Base-by-base conservation (phyloP, 2,113 vertebrate genomes). In the Tachysurus vachellii region DNA sequence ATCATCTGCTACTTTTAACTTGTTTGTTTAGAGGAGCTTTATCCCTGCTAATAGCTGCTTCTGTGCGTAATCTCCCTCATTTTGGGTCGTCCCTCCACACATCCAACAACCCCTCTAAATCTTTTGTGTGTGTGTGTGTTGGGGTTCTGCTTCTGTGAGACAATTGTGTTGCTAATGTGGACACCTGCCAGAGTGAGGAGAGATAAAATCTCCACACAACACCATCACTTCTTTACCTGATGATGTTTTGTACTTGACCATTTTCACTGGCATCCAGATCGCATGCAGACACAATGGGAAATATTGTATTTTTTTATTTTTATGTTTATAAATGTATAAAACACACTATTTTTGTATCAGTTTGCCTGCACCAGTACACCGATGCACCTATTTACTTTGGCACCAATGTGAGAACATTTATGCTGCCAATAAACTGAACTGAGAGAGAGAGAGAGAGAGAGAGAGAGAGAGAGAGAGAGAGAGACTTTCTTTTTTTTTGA, bases 21-120 rank as follows among this genome's bases (percentile, higher is more conserved):
- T 94, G 92, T 96, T 95, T 96, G 94, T 95, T 95, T 95, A 94
- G 94, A 94, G 93, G 92, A 95, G 93, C 93, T 92, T 95, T 94
- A 95, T 94, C 95, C 93, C 90, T 84, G 91, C 93, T 95, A 95
- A 95, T 95, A 94, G 94, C 94, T 93, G 94, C 93, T 94, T 95
- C 89, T 93, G 91, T 93, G 91, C 91, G 92, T 96, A 96, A 95
- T 95, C 95, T 93, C 92, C 91, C 92, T 91, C 93, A 93, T 92
- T 92, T 93, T 93, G 91, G 90, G 92, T 91, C 53, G 44, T 62
- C 87, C 92, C 93, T 90, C 91, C 90, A 89, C 91, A 91, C 92
- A 90, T 26, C 90, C 91, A 36, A 91, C 90, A 86, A 89, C 91
- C 88, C 88, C 92, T 95, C 92, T 93, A 90, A 88, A 89, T 86